phyloP scores from a whole-genome alignment of 2,797 vertebrate genomes.

The Lophius americanus region DNA sequence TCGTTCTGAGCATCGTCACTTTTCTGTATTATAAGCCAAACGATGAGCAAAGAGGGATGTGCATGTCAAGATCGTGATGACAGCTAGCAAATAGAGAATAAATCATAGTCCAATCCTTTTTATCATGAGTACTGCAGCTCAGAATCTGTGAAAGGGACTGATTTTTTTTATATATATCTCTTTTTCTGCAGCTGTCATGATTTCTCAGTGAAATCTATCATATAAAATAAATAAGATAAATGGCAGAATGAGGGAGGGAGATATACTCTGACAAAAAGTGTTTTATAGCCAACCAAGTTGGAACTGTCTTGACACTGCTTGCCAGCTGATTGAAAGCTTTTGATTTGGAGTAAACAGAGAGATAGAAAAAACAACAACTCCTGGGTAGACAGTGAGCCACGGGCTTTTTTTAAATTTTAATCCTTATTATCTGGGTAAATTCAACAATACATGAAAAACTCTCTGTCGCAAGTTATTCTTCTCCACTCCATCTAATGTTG shows the following conservation, averaged over 20 bases:
- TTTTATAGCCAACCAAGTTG: slow-evolving; percentile 44
- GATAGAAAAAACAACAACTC: slow-evolving; percentile 48
- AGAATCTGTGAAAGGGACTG: slow-evolving; percentile 24
- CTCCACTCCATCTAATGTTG: slow-evolving; percentile 4
- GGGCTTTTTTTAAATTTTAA: slow-evolving; percentile 47
- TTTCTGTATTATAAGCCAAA: slow-evolving; percentile 16
- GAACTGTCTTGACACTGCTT: slow-evolving; percentile 60
- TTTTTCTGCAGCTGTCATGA: slow-evolving; percentile 36
- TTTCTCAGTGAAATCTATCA: slow-evolving; percentile 29
- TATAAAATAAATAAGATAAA: slow-evolving; percentile 31
- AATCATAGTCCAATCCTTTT: slow-evolving; percentile 41
- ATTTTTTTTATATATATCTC: not conserved
- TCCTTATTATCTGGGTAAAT: too few relatives aligned
- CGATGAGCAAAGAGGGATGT: slow-evolving; percentile 25
- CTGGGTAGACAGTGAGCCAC: slow-evolving; percentile 42
- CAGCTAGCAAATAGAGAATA: slow-evolving; percentile 43
- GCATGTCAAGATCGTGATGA: slow-evolving; percentile 31
- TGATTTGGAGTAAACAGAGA: slow-evolving; percentile 60
- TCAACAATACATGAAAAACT: not conserved
- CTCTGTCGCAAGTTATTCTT: slow-evolving; percentile 25
- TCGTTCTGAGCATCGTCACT: slow-evolving; percentile 24
- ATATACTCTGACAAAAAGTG: slow-evolving; percentile 46
- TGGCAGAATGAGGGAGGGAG: slow-evolving; percentile 14
- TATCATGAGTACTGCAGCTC: slow-evolving; percentile 35
- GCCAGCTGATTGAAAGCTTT: slow-evolving; percentile 63